Conservation (phyloP, 2,113 vertebrate genomes). For the Saccopteryx leptura region DNA sequence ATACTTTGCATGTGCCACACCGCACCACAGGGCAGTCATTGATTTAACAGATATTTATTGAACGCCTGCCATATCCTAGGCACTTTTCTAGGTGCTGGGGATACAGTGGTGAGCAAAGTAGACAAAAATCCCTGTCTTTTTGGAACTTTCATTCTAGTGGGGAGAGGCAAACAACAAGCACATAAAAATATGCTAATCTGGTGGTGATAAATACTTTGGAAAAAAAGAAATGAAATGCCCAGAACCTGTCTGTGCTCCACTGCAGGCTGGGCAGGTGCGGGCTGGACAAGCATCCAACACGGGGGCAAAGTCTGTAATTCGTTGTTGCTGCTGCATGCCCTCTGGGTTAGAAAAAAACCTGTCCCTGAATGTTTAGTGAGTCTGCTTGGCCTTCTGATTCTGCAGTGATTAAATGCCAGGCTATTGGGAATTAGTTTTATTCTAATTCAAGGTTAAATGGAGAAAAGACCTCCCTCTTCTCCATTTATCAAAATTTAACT, state of each 20-base stretch:
- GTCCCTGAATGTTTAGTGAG: slow-evolving; percentile 81
- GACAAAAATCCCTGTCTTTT: background rate
- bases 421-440: slow-evolving; percentile 85
- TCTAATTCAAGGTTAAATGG: slow-evolving; percentile 85
- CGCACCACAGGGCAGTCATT: background rate
- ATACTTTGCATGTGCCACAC: background rate
- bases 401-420: slow-evolving; percentile 84
- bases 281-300: background rate
- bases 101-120: background rate
- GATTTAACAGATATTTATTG: background rate
- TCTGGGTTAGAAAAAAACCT: slow-evolving; percentile 79
- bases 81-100: background rate
- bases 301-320: slow-evolving; percentile 80
- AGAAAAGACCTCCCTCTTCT: slow-evolving; percentile 74
- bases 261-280: background rate
- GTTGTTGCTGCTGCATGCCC: slow-evolving; percentile 74
- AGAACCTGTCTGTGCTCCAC: background rate
- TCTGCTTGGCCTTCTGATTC: slow-evolving; percentile 83
- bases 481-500: slow-evolving; percentile 78
- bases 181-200: background rate
- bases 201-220: slow-evolving; percentile 48
- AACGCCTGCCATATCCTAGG: background rate
- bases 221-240: slow-evolving; percentile 64
- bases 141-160: slow-evolving; percentile 19
- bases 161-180: background rate